Conservation (phyloP, 2,797 vertebrate genomes). For the Galagoides demidoff region DNA sequence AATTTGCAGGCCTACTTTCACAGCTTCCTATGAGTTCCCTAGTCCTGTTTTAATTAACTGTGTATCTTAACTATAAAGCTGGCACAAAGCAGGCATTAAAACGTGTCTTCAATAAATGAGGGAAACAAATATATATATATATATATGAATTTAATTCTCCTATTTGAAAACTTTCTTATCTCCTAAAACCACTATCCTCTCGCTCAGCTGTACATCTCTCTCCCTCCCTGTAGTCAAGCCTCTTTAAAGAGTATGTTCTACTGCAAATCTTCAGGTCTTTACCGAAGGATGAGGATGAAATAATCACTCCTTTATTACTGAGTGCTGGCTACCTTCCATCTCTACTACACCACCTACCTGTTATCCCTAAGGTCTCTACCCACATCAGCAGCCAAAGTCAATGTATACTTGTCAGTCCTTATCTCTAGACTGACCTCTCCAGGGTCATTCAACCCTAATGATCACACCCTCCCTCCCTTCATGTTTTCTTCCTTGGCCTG, state of each 20-base stretch:
- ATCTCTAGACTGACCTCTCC: not conserved
- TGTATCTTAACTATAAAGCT: not conserved
- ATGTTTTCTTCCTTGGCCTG: not conserved
- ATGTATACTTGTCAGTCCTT: not conserved
- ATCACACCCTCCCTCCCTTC: not conserved
- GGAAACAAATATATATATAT: not conserved
- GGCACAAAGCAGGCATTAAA: not conserved
- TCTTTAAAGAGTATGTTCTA: not conserved
- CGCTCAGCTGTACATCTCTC: not conserved
- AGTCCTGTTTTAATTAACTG: not conserved
- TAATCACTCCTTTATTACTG: not conserved
- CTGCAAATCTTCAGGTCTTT: not conserved
- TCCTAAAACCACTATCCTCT: not conserved
- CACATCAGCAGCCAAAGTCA: not conserved
- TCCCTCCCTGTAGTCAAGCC: not conserved
- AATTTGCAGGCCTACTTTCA: constrained; percentile 35
- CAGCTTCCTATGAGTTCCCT: constrained; percentile 7
- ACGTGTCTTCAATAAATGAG: constrained; percentile 38
- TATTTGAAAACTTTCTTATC: constrained; percentile 11
- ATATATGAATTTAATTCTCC: constrained; percentile 29
- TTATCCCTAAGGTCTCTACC: not conserved
- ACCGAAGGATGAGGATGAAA: too few species aligned
- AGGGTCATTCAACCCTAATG: not conserved
- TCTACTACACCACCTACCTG: not conserved
- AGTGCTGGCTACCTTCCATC: not conserved